Percentiles rank a stretch among this genome's conserved stretches.
These are phyloP conservation scores for Tribolium castaneum DNA, from an alignment of 1,140 invertebrate species.

Conservation along the genomic window DNA sequence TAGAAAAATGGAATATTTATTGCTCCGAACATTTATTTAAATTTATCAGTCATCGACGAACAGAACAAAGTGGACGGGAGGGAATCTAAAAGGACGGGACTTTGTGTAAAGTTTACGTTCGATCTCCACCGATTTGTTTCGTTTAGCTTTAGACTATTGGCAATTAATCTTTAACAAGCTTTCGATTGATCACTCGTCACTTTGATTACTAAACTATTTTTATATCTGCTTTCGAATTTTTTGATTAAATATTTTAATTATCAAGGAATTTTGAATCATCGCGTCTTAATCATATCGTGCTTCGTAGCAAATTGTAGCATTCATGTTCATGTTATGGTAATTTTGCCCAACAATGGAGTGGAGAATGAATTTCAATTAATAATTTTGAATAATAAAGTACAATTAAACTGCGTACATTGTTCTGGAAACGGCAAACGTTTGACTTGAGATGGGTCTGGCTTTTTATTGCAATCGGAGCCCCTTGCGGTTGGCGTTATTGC, in stretches of 20 bases:
- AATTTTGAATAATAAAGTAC: no score
- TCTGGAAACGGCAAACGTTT: no score
- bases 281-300: no score
- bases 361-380: no score
- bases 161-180: neutral
- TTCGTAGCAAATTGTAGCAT: no score
- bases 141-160: neutral
- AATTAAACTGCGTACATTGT: no score
- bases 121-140: neutral
- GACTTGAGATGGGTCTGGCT: no score
- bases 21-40: constrained; percentile 15
- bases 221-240: neutral
- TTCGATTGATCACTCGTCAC: neutral
- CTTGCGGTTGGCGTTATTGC: neutral
- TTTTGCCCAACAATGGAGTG: no score
- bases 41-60: neutral
- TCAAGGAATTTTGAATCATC: no score
- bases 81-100: neutral
- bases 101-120: neutral
- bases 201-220: neutral
- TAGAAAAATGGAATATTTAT: constrained; percentile 14
- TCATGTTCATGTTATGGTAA: no score
- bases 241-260: no score
- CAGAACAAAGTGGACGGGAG: neutral
- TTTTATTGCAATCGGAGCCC: neutral